Evolutionary conservation across 2,113 vertebrate species (phyloP).

Genomic region (Thinocorus orbignyianus): DNA sequence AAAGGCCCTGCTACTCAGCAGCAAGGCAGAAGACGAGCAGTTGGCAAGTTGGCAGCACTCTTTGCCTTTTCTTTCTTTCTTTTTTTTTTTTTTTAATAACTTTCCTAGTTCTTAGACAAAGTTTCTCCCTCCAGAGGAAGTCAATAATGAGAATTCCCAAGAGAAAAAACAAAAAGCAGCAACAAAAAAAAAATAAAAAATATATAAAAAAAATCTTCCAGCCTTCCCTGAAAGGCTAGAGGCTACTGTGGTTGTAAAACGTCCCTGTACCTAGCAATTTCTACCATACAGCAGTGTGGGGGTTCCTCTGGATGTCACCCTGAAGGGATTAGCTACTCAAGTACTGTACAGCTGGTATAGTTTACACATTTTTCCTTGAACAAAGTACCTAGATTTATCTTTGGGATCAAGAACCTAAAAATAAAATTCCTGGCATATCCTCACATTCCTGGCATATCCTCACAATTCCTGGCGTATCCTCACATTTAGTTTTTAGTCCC

Average conservation of each 20-base stretch:
- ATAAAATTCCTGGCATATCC: not conserved
- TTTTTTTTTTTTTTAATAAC: no score
- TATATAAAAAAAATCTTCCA: not conserved
- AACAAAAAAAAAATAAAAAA: no score
- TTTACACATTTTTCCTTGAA: not conserved
- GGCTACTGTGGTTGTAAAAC: not conserved
- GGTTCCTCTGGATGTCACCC: not conserved
- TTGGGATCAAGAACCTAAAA: not conserved
- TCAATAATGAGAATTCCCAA: not conserved
- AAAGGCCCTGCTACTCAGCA: not conserved
- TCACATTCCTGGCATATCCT: no score
- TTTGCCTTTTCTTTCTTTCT: not conserved
- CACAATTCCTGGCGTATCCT: no score
- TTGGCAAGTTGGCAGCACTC: no score
- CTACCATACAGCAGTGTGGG: accelerated
- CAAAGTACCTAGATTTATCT: not conserved
- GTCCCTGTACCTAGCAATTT: not conserved
- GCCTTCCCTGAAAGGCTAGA: not conserved
- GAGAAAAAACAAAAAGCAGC: not conserved
- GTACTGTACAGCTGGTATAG: not conserved
- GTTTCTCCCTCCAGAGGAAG: not conserved
- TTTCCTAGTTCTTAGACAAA: not conserved
- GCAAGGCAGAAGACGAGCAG: not conserved
- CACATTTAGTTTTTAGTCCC: not conserved
- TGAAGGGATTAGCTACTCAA: not conserved